phyloP scores from a whole-genome alignment of 2,113 vertebrate species.

The Sphyrna mokarran region DNA sequence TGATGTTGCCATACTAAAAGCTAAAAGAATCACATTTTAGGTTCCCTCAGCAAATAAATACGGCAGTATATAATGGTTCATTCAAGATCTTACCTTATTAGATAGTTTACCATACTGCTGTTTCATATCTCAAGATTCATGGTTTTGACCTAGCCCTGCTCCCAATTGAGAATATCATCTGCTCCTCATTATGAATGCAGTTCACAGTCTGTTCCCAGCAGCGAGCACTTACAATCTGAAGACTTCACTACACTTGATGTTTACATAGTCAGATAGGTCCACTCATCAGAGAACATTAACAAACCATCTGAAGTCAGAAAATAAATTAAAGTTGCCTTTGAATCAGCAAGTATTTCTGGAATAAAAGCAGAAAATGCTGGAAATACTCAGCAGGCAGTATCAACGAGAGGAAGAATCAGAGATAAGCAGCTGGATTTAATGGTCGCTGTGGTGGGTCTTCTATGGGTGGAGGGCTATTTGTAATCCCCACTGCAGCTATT shows the following conservation, averaged over 20 bases:
- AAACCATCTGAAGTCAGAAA: not conserved
- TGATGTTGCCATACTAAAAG: not conserved
- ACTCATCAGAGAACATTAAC: not conserved
- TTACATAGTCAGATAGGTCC: not conserved
- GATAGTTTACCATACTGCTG: not conserved
- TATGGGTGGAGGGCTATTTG: too few species aligned
- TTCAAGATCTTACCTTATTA: not conserved
- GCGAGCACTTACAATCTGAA: not conserved
- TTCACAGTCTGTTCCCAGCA: not conserved
- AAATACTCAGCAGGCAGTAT: too few species aligned
- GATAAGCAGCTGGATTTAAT: too few species aligned
- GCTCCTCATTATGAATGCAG: not conserved
- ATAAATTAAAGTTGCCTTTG: not conserved
- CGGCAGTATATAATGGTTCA: not conserved
- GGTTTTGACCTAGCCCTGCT: not conserved
- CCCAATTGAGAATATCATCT: not conserved
- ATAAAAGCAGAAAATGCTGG: not conserved
- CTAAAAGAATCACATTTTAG: not conserved
- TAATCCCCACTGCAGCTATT: too few species aligned
- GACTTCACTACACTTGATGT: not conserved
- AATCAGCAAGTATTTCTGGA: not conserved
- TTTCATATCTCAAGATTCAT: not conserved
- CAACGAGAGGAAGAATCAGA: too few species aligned
- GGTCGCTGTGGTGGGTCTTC: too few species aligned
- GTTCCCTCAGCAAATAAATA: not conserved